These are phyloP conservation scores for Muntiacus muntjak DNA, from an alignment of 2,113 vertebrate genomes.

Conservation along the genomic window DNA sequence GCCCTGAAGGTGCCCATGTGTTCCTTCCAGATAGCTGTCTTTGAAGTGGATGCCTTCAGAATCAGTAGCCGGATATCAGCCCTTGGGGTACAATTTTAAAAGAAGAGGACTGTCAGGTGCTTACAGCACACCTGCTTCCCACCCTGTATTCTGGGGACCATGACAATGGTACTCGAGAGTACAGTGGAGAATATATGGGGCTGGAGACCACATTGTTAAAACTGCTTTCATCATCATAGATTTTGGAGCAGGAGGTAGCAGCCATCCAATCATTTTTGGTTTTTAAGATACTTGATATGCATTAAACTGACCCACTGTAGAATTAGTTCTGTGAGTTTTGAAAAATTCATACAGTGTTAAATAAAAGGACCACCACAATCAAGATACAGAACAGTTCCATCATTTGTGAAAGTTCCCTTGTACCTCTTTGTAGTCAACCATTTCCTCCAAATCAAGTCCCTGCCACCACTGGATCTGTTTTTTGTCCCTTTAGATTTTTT, in stretches of 20 bases:
- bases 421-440: not conserved
- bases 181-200: not conserved
- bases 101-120: not conserved
- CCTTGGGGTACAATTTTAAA: not conserved
- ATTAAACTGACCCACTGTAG: not conserved
- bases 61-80: not conserved
- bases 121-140: not conserved
- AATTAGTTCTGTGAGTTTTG: not conserved
- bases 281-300: not conserved
- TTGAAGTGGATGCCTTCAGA: not conserved
- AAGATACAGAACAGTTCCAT: not conserved
- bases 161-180: not conserved
- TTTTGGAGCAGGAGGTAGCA: not conserved
- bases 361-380: not conserved
- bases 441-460: not conserved
- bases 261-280: not conserved
- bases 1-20: not conserved
- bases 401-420: not conserved
- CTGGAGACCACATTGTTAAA: not conserved
- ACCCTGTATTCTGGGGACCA: not conserved
- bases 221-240: not conserved
- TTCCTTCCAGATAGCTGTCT: not conserved
- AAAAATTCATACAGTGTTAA: not conserved
- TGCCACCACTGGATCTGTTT: not conserved
- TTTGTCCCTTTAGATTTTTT: not conserved